Base-by-base conservation (phyloP, 92 coral and sea anemone genomes). In the Phenganax marumi region DNA sequence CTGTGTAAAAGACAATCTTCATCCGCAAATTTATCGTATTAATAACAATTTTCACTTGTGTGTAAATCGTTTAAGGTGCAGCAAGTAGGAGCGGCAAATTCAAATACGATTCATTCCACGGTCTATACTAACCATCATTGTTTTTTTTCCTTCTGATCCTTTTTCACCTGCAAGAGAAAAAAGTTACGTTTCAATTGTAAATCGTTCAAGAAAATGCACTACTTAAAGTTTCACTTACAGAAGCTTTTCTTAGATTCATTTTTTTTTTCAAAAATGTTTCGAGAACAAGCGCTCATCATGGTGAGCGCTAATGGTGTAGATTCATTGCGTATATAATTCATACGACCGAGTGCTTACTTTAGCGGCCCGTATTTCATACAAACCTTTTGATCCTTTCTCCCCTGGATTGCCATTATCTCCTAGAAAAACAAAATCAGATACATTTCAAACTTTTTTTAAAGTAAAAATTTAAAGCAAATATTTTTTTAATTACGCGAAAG, bases 351-450 rank as follows among this genome's bases (percentile, higher is more conserved):
- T 33, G 43, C 1, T 33, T n/a, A n/a, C n/a, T n/a, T n/a, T 33
- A 33, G 43, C 43, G 43, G 43, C 43, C 43, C 43, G 19, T 63
- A 11, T 63, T 63, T 18, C 2, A 11, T 7, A 1, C 48, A 19
- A 0, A 68, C 73, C 39, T 25, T 70, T 70, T 21, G 62, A 73
- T 8, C 78, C 78, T 18, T 73, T 73, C 19, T 63, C 64, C 65
- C 95, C 92, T 8, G 90, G 81, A 65, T 87, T 89, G 47, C 95
- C 95, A 13, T 69, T 80, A 13, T 80, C 86, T 52, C 95, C 95
- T 91, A 61, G 12, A 50, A 57, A 58, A 75, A 21, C 79, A 19
- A 17, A 23, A 52, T 48, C 18, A 39, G 3, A 9, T 12, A 12
- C 18, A 33, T 33, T 33, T 33, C 43, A 33, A 1, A 33, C 2